These are phyloP conservation scores for Drosophila mauritiana DNA, from an alignment of 1,140 invertebrate species.

Conservation along the genomic window DNA sequence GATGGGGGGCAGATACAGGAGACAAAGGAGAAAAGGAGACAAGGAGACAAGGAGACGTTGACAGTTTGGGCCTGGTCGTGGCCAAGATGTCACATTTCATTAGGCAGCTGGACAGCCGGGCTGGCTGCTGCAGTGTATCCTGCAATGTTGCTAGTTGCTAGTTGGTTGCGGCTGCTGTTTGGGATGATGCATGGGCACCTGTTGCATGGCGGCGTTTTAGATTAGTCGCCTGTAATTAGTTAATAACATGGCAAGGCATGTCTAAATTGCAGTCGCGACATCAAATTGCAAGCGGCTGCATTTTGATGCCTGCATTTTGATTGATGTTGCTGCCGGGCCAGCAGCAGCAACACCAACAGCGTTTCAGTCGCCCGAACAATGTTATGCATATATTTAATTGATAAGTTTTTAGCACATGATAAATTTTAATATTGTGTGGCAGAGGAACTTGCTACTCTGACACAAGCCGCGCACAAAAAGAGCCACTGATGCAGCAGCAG, in stretches of 20 bases:
- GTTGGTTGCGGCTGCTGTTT: constrained; percentile 19
- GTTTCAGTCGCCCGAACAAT: constrained; percentile 54
- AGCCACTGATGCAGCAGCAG: constrained; percentile 6
- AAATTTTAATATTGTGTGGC: constrained; percentile 80
- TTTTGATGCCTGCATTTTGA: constrained; percentile 72
- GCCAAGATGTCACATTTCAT: constrained; percentile 84
- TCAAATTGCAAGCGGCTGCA: constrained; percentile 67
- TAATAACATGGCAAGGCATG: constrained; percentile 84
- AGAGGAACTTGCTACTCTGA: constrained; percentile 19
- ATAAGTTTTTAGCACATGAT: constrained; percentile 85
- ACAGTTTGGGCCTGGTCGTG: constrained; percentile 79
- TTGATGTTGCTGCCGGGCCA: constrained; percentile 73
- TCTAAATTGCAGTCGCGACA: constrained; percentile 80
- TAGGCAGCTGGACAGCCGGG: constrained; percentile 57
- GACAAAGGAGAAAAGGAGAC: constrained; percentile 45
- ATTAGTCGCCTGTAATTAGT: constrained; percentile 85
- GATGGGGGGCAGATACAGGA: background rate
- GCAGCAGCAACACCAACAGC: constrained; percentile 23
- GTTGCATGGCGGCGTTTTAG: constrained; percentile 77
- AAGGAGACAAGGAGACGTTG: constrained; percentile 70
- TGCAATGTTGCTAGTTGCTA: constrained; percentile 34
- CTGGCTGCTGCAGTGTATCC: constrained; percentile 19
- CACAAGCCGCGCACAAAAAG: constrained; percentile 10
- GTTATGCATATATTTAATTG: constrained; percentile 84
- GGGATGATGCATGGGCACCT: constrained; percentile 80